phyloP scores from a whole-genome alignment of 2,797 vertebrate species.

The Neosilurus mollespiculum region DNA sequence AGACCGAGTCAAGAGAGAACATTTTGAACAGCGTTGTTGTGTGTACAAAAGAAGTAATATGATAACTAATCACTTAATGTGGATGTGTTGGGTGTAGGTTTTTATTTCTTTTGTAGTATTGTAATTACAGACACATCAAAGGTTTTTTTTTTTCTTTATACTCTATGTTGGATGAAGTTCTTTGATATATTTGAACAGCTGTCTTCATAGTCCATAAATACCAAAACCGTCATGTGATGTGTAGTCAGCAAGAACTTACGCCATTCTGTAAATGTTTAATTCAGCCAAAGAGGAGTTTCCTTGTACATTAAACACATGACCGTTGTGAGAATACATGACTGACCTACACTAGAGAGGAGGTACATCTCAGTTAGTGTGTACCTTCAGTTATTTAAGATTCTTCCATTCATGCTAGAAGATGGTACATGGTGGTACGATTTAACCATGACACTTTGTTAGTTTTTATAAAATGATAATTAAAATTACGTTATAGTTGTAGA shows the following conservation, averaged over 20 bases:
- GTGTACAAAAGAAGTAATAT: background rate
- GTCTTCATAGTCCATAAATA: background rate
- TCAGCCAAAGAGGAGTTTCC: constrained; percentile 13
- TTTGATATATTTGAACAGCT: background rate
- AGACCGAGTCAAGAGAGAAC: constrained; percentile 5
- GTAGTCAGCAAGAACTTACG: background rate
- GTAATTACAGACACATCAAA: background rate
- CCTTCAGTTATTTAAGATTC: background rate
- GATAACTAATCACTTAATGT: background rate
- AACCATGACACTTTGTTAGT: background rate
- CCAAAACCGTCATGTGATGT: background rate
- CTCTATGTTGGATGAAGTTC: background rate
- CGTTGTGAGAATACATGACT: background rate
- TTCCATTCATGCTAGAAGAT: background rate
- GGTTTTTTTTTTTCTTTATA: background rate
- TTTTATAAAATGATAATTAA: no score
- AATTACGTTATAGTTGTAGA: no score
- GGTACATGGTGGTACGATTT: background rate
- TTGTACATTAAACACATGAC: background rate
- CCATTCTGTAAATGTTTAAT: constrained; percentile 30
- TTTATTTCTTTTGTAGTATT: background rate
- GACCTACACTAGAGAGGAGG: background rate
- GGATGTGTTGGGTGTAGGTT: background rate
- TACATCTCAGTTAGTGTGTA: background rate
- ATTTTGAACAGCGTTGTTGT: background rate